Percentiles rank a stretch among this genome's conserved stretches.
phyloP scores from a whole-genome alignment of 2,888 invertebrate genomes.

The Flabesymbios commensalis region DNA sequence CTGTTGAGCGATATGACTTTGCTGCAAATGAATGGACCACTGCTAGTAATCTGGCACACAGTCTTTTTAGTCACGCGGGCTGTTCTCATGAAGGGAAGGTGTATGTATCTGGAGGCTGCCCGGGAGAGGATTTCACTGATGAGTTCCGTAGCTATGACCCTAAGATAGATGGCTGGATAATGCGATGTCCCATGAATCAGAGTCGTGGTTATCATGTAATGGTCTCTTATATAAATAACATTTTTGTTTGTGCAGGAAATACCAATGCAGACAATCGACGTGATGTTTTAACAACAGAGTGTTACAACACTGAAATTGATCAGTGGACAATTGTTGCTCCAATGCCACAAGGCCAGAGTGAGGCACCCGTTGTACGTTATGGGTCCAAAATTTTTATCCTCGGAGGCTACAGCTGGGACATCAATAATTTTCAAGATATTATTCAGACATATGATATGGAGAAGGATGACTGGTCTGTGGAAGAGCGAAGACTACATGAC shows the following conservation, averaged over 20 bases:
- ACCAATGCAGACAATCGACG: conserved; percentile 37
- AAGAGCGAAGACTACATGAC: conserved; percentile 30
- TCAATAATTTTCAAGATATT: conserved; percentile 36
- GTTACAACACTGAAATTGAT: conserved; percentile 34
- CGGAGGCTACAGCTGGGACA: conserved; percentile 38
- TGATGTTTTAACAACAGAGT: conserved; percentile 36
- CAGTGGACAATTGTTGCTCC: conserved; percentile 36
- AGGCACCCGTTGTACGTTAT: conserved; percentile 32
- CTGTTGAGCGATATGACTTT: conserved; percentile 37
- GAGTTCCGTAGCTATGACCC: conserved; percentile 36
- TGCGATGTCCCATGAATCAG: conserved; percentile 32
- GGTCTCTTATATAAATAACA: conserved; percentile 29
- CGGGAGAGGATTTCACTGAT: conserved; percentile 39
- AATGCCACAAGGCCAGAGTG: conserved; percentile 34
- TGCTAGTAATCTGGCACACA: conserved; percentile 31
- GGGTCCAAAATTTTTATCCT: conserved; percentile 23
- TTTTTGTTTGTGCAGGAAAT: conserved; percentile 37
- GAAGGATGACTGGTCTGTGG: conserved; percentile 30
- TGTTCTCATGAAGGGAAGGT: conserved; percentile 34
- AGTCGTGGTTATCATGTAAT: conserved; percentile 40
- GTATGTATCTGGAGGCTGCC: conserved; percentile 36
- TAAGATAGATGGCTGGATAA: conserved; percentile 31
- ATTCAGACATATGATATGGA: conserved; percentile 35
- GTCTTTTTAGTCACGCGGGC: conserved; percentile 38
- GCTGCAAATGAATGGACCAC: conserved; percentile 35